Conservation (phyloP, 2,888 invertebrate species). For the Netelia virgata region DNA sequence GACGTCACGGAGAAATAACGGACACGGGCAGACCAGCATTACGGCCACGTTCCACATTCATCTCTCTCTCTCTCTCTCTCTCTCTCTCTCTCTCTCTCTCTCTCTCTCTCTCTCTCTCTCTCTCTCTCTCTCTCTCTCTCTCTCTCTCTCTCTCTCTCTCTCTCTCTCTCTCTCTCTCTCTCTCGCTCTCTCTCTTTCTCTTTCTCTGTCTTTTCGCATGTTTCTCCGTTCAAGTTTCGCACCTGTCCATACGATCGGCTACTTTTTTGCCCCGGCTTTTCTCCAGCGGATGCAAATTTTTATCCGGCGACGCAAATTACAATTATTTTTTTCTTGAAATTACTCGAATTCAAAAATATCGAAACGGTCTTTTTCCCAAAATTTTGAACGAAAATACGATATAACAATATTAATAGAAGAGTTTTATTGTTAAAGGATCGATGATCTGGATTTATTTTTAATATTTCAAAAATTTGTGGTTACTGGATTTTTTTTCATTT, state of each 20-base stretch:
- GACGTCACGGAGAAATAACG: constrained; percentile 80
- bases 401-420: too few relatives aligned
- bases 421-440: too few relatives aligned
- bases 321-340: neutral
- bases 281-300: too few relatives aligned
- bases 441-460: too few relatives aligned
- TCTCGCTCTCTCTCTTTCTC: constrained; percentile 1
- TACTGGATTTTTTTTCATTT: neutral
- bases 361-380: too few relatives aligned
- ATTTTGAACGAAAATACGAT: too few relatives aligned
- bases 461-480: neutral
- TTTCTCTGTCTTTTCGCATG: neutral
- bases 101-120: constrained; percentile 3
- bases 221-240: constrained; percentile 49
- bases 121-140: constrained; percentile 24
- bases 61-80: constrained; percentile 39
- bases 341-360: too few relatives aligned
- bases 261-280: constrained; percentile 1
- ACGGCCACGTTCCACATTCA: constrained; percentile 77
- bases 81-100: constrained; percentile 6
- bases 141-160: constrained; percentile 30
- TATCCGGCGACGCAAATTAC: too few relatives aligned
- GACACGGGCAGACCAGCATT: constrained; percentile 72
- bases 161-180: constrained; percentile 23
- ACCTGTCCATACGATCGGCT: constrained; percentile 27